Conservation (phyloP, 2,113 vertebrate species). For the Sebastes schlegelii region DNA sequence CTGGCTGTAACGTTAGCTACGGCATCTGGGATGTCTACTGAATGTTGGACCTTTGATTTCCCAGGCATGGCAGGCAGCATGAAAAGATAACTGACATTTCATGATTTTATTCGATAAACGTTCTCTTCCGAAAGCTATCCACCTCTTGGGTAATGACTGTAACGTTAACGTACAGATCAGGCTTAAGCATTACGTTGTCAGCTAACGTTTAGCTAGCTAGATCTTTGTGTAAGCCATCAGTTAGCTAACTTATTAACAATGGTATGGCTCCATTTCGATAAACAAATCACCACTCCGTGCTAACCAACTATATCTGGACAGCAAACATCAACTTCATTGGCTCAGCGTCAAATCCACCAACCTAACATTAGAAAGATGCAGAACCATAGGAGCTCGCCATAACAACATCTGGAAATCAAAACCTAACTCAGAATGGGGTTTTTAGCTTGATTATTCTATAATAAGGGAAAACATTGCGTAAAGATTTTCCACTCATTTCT, state of each 20-base stretch:
- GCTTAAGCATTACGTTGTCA: not conserved
- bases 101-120: not conserved
- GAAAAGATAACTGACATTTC: not conserved
- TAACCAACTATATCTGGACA: not conserved
- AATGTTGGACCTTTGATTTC: not conserved
- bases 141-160: not conserved
- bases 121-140: not conserved
- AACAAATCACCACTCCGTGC: not conserved
- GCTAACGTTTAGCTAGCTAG: not conserved
- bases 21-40: not conserved
- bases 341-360: not conserved
- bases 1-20: constrained; percentile 10
- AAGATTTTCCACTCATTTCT: not conserved
- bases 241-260: not conserved
- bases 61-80: no score
- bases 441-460: not conserved
- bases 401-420: not conserved
- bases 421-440: no score
- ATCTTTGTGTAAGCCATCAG: not conserved
- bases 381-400: no score
- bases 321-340: not conserved
- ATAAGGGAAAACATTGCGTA: not conserved
- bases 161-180: not conserved
- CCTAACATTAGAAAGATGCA: not conserved
- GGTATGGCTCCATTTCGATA: not conserved